Conservation (phyloP, 2,113 vertebrate genomes). For the Dicrurus megarhynchus region DNA sequence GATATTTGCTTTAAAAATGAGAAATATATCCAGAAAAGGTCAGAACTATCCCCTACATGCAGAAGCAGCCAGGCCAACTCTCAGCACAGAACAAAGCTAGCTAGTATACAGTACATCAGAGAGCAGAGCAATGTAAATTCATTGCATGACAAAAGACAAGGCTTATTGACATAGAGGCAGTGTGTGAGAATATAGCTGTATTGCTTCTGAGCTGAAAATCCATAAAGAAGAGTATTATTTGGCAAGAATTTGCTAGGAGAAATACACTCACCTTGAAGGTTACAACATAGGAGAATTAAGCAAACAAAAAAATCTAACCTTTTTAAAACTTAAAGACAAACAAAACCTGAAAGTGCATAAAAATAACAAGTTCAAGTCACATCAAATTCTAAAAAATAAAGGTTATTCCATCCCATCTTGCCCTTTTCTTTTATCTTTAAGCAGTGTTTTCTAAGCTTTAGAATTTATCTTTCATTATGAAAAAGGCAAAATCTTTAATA, state of each 20-base stretch:
- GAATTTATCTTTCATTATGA: constrained; percentile 15
- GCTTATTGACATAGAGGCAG: background rate
- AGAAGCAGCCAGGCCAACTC: background rate
- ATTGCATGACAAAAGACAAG: background rate
- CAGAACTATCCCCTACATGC: background rate
- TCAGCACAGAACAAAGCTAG: background rate
- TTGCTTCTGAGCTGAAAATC: background rate
- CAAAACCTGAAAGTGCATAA: background rate
- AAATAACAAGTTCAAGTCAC: background rate
- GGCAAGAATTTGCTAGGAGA: background rate
- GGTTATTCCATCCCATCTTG: background rate
- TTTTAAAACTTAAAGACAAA: background rate
- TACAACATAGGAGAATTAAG: background rate
- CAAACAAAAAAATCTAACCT: background rate
- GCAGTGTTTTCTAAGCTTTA: background rate
- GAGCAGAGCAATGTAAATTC: background rate
- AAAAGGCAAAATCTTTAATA: background rate
- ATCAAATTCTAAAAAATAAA: background rate
- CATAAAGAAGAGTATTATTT: background rate
- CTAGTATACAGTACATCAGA: background rate
- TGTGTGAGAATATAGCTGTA: background rate
- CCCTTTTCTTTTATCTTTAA: background rate
- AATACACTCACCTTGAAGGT: background rate
- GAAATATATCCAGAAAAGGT: background rate
- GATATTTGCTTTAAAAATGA: background rate